phyloP scores from a whole-genome alignment of 2,113 vertebrate species.

The Rhynchopsitta pachyrhyncha region DNA sequence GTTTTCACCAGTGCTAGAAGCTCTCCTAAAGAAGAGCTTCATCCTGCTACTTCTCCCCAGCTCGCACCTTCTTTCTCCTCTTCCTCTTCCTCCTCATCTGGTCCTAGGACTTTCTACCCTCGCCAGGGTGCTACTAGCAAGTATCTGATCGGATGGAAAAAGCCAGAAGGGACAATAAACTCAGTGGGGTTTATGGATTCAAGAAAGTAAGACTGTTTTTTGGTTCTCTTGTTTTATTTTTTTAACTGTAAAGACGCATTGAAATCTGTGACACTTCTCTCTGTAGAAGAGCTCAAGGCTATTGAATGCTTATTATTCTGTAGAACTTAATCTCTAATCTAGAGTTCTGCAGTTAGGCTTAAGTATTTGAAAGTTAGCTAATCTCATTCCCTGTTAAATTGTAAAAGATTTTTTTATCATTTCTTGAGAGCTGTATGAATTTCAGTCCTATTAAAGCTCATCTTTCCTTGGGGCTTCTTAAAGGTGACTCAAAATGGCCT shows the following conservation, averaged over 20 bases:
- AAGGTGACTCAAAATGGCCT: background rate
- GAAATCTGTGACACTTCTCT: background rate
- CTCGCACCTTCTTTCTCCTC: slow-evolving; percentile 83
- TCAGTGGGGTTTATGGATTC: slow-evolving; percentile 98
- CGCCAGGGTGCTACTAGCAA: slow-evolving; percentile 98
- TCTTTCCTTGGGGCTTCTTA: background rate
- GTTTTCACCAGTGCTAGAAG: slow-evolving; percentile 85
- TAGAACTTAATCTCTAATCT: background rate
- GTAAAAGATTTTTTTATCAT: background rate
- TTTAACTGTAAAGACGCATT: background rate
- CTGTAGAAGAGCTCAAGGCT: background rate
- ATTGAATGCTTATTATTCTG: background rate
- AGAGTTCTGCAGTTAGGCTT: background rate
- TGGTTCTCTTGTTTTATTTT: slow-evolving; percentile 27
- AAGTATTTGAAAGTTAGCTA: background rate
- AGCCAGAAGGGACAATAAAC: slow-evolving; percentile 97
- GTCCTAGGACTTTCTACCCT: slow-evolving; percentile 96
- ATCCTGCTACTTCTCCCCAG: slow-evolving; percentile 83
- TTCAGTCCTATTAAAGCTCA: slow-evolving; percentile 1
- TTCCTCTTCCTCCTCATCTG: slow-evolving; percentile 87
- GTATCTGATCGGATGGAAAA: slow-evolving; percentile 99
- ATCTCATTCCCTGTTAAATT: background rate
- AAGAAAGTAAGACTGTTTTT: slow-evolving; percentile 87
- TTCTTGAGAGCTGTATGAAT: background rate
- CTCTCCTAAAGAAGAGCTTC: slow-evolving; percentile 92